phyloP scores from a whole-genome alignment of 2,797 vertebrate species.

The Trichosurus vulpecula region DNA sequence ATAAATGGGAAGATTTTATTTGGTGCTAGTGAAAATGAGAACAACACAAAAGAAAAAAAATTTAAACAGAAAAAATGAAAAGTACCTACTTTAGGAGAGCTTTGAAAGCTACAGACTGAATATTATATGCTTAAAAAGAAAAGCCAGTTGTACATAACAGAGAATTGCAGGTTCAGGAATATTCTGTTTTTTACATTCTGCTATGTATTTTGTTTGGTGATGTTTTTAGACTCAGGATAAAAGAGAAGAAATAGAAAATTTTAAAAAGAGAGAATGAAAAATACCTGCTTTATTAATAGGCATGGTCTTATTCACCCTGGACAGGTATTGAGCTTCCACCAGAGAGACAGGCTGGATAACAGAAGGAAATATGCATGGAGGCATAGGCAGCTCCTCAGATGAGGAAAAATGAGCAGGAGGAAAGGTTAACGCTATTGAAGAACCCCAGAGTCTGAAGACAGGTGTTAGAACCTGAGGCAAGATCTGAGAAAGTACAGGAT shows the following conservation, averaged over 20 bases:
- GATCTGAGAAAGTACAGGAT: constrained; percentile 54
- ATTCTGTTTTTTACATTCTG: neutral
- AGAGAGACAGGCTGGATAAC: constrained; percentile 17
- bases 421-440: constrained; percentile 53
- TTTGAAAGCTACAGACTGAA: neutral
- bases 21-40: neutral
- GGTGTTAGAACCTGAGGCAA: constrained; percentile 64
- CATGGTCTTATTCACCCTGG: constrained; percentile 3
- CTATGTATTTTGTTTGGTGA: neutral
- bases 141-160: neutral
- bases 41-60: neutral
- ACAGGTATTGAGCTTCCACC: neutral
- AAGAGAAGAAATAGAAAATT: neutral
- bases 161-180: neutral
- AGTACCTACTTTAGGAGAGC: neutral
- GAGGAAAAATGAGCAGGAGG: constrained; percentile 25
- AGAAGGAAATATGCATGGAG: constrained; percentile 22
- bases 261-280: constrained; percentile 54
- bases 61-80: neutral
- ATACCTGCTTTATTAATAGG: constrained; percentile 32
- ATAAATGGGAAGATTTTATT: neutral
- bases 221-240: neutral
- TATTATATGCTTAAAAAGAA: neutral
- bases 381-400: neutral
- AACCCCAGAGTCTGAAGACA: constrained; percentile 52